These are phyloP conservation scores for Tortrix viridana DNA, from an alignment of 2,888 invertebrate species.

Conservation along the genomic window DNA sequence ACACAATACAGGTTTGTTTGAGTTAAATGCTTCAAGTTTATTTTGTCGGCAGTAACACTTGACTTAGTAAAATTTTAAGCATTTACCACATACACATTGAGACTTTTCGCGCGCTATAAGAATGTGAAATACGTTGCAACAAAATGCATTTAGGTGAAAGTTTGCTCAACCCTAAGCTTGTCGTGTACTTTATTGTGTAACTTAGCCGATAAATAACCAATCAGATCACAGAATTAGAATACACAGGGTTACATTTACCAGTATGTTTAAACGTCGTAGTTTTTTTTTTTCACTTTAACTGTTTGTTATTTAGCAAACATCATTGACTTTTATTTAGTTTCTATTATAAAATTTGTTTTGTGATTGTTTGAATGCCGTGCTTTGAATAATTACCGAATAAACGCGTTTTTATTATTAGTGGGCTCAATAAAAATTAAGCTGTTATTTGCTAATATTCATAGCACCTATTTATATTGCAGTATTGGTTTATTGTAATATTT, in stretches of 20 bases:
- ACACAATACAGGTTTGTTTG: slow-evolving; percentile 8
- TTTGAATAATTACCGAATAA: background rate
- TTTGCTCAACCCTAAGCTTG: background rate
- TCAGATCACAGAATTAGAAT: slow-evolving; percentile 74
- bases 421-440: background rate
- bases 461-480: too few species aligned
- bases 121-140: background rate
- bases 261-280: slow-evolving; percentile 45
- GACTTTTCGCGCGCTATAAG: background rate
- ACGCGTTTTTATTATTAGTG: background rate
- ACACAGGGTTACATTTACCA: slow-evolving; percentile 75
- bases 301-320: too few species aligned
- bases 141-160: background rate
- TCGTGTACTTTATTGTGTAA: slow-evolving; percentile 20
- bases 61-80: too few species aligned
- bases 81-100: too few species aligned
- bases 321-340: too few species aligned
- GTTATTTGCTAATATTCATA: background rate
- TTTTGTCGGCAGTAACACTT: too few species aligned
- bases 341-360: too few species aligned
- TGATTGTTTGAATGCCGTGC: background rate
- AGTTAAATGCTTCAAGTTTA: too few species aligned
- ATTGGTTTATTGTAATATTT: too few species aligned
- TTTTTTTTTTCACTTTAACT: slow-evolving; percentile 46
- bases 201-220: slow-evolving; percentile 59